Percentiles rank a stretch among this genome's conserved stretches.
phyloP scores from a whole-genome alignment of 2,797 vertebrate genomes.

The Gouania willdenowi region DNA sequence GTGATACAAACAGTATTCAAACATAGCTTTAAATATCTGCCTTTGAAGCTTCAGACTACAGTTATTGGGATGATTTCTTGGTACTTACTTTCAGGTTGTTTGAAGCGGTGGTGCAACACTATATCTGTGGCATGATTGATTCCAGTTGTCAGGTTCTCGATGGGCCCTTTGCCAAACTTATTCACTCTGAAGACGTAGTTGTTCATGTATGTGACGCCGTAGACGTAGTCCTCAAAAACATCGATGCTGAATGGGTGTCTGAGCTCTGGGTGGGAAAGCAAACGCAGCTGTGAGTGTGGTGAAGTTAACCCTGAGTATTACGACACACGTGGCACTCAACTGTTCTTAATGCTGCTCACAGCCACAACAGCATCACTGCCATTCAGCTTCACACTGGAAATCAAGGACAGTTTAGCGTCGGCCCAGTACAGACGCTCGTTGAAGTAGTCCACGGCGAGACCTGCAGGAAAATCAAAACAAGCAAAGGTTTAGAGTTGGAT shows the following conservation, averaged over 20 bases:
- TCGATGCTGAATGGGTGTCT: slow-evolving; percentile 94
- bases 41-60: no score
- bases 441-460: slow-evolving; percentile 93
- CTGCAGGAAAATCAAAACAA: slow-evolving; percentile 70
- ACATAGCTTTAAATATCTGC: no score
- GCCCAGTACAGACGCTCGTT: slow-evolving; percentile 96
- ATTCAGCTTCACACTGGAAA: slow-evolving; percentile 91
- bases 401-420: slow-evolving; percentile 90
- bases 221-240: slow-evolving; percentile 95
- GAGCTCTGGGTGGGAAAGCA: slow-evolving; percentile 74
- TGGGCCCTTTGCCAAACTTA: slow-evolving; percentile 86
- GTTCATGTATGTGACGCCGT: slow-evolving; percentile 92
- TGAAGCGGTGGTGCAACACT: slow-evolving; percentile 89
- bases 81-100: slow-evolving; percentile 89
- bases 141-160: slow-evolving; percentile 87
- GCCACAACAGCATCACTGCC: slow-evolving; percentile 88
- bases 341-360: slow-evolving; percentile 83
- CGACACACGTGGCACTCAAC: slow-evolving; percentile 71
- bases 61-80: no score
- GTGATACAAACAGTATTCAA: no score
- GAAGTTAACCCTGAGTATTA: not conserved
- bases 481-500: no score
- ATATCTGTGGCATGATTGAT: slow-evolving; percentile 93
- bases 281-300: not conserved
- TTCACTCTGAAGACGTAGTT: slow-evolving; percentile 93